Evolutionary conservation across 2,797 vertebrate genomes (phyloP), one percentile per base, ranked within the genome.

Genomic region (Podargus strigoides): DNA sequence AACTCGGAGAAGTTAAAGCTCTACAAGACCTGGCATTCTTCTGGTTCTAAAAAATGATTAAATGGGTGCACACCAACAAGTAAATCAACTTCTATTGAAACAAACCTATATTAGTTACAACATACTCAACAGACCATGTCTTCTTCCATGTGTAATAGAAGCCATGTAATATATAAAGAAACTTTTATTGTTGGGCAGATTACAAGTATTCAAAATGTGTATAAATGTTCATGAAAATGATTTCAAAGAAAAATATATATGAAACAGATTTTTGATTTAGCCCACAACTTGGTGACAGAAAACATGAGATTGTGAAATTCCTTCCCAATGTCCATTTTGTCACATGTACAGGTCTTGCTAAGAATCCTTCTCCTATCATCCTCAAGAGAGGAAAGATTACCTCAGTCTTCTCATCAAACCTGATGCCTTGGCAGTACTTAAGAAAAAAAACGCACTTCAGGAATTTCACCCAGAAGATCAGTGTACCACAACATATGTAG

Each of bases 401-500:
- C 36, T 52, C 79, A 60, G 42, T 90, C 75, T 88, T 94, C 94
- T 67, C 87, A 84, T 88, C 85, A 92, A 69, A 91, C 23, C 41
- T 93, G 67, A 93, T 1, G 1, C 27, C 44, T 76, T 69, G 11
- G 76, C 55, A 89, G 32, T 27, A 67, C 44, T 89, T 75, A 12
- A 1, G 41, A 64, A 90, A 30, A 89, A 80, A 87, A 83, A 19
- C 22, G 44, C 14, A 46, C 55, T 91, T 91, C 41, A 69, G 59
- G 60, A 93, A 86, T 76, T 90, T 69, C 67, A 91, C 12, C 7
- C 47, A 59, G 39, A 92, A 90, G 3, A 93, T 28, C 28, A 67
- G 55, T 56, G 79, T 92, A 78, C n/a, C 32, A 66, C 63, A 86
- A 85, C n/a, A 60, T 14, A 86, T 0, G 7, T 27, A 52, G 28